phyloP scores from a whole-genome alignment of 2,113 vertebrate genomes.

The Butorides virescens region DNA sequence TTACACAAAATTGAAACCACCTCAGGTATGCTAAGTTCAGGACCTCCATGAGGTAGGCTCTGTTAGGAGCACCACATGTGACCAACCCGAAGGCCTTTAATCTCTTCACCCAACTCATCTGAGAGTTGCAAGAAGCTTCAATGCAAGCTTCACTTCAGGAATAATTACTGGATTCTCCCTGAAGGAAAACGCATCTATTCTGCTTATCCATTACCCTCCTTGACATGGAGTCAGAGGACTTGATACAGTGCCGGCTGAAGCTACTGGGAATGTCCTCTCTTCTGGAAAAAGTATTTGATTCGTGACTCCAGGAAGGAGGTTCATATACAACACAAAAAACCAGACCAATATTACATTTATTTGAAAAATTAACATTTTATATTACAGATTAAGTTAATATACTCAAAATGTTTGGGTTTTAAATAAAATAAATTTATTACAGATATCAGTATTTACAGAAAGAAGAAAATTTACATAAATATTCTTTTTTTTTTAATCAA shows the following conservation, averaged over 20 bases:
- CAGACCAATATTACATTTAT: not conserved
- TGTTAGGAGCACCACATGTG: not conserved
- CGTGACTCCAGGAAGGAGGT: not conserved
- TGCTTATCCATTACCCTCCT: not conserved
- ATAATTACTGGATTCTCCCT: not conserved
- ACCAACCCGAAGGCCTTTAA: not conserved
- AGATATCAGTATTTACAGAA: slow-evolving; percentile 45
- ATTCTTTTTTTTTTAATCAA: not conserved
- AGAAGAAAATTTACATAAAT: not conserved
- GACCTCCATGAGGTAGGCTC: not conserved
- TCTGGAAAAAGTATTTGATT: not conserved
- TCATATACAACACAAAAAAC: not conserved
- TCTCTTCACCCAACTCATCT: not conserved
- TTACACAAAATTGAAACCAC: not conserved
- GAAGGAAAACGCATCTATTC: not conserved
- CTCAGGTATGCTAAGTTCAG: not conserved
- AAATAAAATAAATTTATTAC: slow-evolving; percentile 44
- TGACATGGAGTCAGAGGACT: not conserved
- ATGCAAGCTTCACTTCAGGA: not conserved
- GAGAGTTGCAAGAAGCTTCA: not conserved
- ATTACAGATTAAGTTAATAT: slow-evolving; percentile 18
- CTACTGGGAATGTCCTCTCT: not conserved
- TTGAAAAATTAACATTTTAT: slow-evolving; percentile 2
- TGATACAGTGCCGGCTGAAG: not conserved
- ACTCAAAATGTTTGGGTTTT: not conserved